Evolutionary conservation across 1,140 invertebrate species (phyloP), one percentile per base, ranked within the genome.

Genomic region (Heterodera schachtii): DNA sequence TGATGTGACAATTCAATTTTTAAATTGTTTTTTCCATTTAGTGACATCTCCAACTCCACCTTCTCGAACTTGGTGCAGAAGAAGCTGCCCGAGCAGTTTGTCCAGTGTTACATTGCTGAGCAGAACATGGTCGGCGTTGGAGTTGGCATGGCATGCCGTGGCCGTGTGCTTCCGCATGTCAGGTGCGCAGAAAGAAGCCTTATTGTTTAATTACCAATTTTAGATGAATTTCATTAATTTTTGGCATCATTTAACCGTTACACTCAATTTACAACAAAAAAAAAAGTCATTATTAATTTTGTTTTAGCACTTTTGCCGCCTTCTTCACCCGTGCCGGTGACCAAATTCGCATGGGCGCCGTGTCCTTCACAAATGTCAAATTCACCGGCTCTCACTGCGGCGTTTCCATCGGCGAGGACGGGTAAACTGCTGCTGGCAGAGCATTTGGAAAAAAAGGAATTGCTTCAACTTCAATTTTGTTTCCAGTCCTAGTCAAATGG

Each of bases 401-500:
- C 78, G 93, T 98, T 46, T 97, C 95, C 85, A 93, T 93, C 87
- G 93, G 93, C 90, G 88, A 88, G 87, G 87, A 80, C 73, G 79
- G 82, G 47, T 64, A 64, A 64, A 64, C 80, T 82, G 41, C 31
- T 31, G 31, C 31, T 31, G 31, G 31, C 31, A 31, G 31, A 31
- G 31, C 31, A 52, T 2, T 52, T 52, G 49, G 11, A 52, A 52
- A 6, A 52, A 52, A 52, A 8, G 49, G 6, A 57, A 41, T 69
- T 82, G 76, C 46, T 82, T 21, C n/a, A 84, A 69, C 11, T 52
- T 82, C 85, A 49, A 83, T 91, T 95, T 96, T 74, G 96, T 98
- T 91, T 97, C 98, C 92, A 97, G 97, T 6, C 97, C 97, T n/a
- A 97, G 95, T 74, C 97, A 99, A 92, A 99, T 99, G 98, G 98